phyloP scores from a whole-genome alignment of 2,113 vertebrate species.

The Noctilio leporinus region DNA sequence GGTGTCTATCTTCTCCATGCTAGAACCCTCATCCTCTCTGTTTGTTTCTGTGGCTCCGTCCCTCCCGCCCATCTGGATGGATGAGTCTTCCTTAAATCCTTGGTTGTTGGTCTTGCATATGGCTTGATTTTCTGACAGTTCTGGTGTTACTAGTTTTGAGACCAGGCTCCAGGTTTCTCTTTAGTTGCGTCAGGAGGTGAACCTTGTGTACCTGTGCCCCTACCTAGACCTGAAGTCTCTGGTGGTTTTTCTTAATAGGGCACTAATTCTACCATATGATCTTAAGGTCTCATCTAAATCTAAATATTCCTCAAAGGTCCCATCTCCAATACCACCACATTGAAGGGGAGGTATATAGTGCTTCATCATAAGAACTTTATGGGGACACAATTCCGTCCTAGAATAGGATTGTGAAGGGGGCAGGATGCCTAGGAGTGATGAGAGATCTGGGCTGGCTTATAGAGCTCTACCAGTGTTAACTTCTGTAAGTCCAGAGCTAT shows the following conservation, averaged over 20 bases:
- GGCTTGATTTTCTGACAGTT: too few species aligned
- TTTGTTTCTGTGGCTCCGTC: too few species aligned
- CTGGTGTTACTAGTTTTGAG: too few species aligned
- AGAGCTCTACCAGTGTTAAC: not conserved
- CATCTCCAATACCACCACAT: not conserved
- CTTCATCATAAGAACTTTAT: not conserved
- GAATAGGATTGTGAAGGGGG: not conserved
- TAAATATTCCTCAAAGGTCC: not conserved
- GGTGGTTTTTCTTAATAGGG: not conserved
- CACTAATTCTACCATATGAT: not conserved
- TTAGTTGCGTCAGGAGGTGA: too few species aligned
- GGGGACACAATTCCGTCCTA: not conserved
- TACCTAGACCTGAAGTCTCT: too few species aligned
- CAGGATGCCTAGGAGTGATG: not conserved
- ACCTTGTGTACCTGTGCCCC: too few species aligned
- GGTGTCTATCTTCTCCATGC: too few species aligned
- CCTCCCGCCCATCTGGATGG: too few species aligned
- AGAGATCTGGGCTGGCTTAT: not conserved
- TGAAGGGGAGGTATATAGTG: not conserved
- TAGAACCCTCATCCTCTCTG: too few species aligned
- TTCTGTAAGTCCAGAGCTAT: not conserved
- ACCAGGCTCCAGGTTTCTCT: too few species aligned
- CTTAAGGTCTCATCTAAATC: not conserved
- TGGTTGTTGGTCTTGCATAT: too few species aligned
- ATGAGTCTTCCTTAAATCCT: too few species aligned